Conservation (phyloP, 2,113 vertebrate genomes). For the Raja brachyura region DNA sequence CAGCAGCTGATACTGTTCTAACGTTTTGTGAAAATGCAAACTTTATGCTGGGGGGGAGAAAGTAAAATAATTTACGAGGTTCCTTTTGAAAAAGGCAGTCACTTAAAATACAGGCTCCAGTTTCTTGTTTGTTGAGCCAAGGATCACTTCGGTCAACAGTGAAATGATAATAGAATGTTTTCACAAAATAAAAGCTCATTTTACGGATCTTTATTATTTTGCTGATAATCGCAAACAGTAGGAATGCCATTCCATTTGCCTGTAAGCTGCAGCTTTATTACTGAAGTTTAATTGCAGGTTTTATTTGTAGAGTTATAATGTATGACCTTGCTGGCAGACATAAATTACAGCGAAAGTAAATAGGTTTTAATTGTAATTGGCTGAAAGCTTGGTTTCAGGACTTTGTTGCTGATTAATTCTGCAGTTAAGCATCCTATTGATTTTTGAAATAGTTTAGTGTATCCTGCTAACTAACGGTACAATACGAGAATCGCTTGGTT, state of each 20-base stretch:
- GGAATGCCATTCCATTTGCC: background rate
- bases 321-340: background rate
- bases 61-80: background rate
- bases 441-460: background rate
- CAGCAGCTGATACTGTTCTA: background rate
- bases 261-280: background rate
- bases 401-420: background rate
- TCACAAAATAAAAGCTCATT: background rate
- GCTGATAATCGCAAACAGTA: background rate
- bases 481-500: background rate
- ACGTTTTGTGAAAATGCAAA: background rate
- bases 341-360: background rate
- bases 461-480: background rate
- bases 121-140: background rate
- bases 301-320: slow-evolving; percentile 13
- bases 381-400: background rate
- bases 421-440: background rate
- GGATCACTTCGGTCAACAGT: background rate
- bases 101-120: background rate
- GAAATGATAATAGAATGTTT: background rate
- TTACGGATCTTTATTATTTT: background rate
- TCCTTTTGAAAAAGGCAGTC: background rate
- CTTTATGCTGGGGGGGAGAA: background rate
- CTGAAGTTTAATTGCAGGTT: background rate
- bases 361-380: background rate